A percentile compares a stretch with the other conserved stretches of the same genome.
These are phyloP conservation scores for Dreissena rostriformis DNA, from an alignment of 1,140 invertebrate genomes.

Conservation along the genomic window DNA sequence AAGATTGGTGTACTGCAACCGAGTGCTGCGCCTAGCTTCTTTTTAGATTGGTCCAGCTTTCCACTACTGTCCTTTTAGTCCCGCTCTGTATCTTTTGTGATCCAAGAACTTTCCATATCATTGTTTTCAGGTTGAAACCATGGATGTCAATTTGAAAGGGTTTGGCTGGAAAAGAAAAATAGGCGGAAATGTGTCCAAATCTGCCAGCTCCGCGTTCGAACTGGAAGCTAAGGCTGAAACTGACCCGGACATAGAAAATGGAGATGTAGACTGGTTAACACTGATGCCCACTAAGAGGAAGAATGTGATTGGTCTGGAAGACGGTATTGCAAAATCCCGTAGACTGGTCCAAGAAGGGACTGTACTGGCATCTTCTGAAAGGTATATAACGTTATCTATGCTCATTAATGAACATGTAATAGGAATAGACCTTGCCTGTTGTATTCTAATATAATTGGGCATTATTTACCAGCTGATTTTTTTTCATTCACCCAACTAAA, in stretches of 20 bases:
- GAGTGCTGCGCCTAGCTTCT: too few species aligned
- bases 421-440: too few species aligned
- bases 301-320: conserved; percentile 72
- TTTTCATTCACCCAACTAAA: too few species aligned
- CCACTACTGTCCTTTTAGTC: too few species aligned
- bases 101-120: too few species aligned
- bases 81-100: too few species aligned
- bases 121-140: too few species aligned
- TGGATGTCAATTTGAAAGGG: conserved; percentile 59
- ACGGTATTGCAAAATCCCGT: conserved; percentile 73
- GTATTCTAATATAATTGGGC: too few species aligned
- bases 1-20: too few species aligned
- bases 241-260: conserved; percentile 58
- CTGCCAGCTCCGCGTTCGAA: conserved; percentile 67
- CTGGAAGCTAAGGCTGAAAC: conserved; percentile 72
- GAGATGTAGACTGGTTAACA: conserved; percentile 77
- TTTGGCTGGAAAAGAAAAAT: conserved; percentile 80
- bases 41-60: too few species aligned
- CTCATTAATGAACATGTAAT: too few species aligned
- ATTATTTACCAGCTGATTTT: too few species aligned
- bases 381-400: conserved; percentile 58
- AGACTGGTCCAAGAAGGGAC: conserved; percentile 77
- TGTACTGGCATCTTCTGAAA: conserved; percentile 77
- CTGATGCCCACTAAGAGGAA: conserved; percentile 66
- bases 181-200: conserved; percentile 68